Evolutionary conservation across 2,113 vertebrate species (phyloP).

Genomic region (Prunella himalayana): DNA sequence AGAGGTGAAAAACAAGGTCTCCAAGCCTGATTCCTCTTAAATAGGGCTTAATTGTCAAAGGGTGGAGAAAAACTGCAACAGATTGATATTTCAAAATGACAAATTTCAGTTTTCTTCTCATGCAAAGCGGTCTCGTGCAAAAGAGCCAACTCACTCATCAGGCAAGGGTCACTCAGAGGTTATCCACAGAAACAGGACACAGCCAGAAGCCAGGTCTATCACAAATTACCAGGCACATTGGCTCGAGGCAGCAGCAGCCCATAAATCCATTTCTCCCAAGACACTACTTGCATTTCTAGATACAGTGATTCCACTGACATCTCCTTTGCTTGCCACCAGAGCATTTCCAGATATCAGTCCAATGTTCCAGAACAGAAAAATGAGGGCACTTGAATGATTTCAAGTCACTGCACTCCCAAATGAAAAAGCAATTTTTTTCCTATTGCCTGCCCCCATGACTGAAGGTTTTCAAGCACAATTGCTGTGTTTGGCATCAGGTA

Average conservation of each 20-base stretch:
- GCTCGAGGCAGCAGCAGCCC: not conserved
- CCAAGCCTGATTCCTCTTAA: not conserved
- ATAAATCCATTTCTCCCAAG: not conserved
- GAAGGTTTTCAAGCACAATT: not conserved
- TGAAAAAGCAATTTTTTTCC: not conserved
- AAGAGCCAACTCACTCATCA: not conserved
- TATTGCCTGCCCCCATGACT: not conserved
- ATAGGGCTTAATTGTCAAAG: not conserved
- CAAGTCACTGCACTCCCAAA: not conserved
- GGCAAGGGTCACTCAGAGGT: not conserved
- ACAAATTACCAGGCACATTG: not conserved
- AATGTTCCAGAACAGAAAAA: not conserved
- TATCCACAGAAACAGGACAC: not conserved
- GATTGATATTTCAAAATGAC: not conserved
- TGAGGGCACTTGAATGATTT: not conserved
- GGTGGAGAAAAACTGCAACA: not conserved
- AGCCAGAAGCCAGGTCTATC: not conserved
- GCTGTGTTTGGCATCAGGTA: not conserved
- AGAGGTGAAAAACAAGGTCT: not conserved
- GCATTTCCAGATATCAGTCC: not conserved
- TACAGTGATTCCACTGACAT: not conserved
- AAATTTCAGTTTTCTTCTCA: not conserved
- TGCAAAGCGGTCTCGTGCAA: not conserved
- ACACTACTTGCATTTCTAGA: not conserved
- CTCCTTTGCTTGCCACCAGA: not conserved